Conservation (phyloP, 2,888 invertebrate genomes). For the Gastrophysa polygoni region DNA sequence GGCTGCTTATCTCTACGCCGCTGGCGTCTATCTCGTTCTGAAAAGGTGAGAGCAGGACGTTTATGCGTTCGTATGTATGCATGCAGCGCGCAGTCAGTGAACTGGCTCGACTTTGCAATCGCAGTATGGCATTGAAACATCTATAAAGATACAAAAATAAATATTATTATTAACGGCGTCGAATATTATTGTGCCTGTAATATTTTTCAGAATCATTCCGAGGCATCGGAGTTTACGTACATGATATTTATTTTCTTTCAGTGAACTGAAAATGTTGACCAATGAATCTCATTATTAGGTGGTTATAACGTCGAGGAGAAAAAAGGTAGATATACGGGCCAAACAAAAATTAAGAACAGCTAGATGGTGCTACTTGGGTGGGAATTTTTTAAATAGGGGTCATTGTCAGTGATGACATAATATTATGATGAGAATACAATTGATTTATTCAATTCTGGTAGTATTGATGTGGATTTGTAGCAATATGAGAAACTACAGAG, state of each 20-base stretch:
- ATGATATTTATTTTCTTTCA: background rate
- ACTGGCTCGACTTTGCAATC: slow-evolving; percentile 37
- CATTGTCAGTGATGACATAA: no score
- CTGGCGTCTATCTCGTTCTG: background rate
- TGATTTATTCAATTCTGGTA: no score
- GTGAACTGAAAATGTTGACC: no score
- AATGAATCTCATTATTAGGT: no score
- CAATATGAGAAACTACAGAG: no score
- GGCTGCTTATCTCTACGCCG: background rate
- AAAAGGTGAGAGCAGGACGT: slow-evolving; percentile 1
- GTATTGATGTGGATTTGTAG: no score
- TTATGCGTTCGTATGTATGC: background rate
- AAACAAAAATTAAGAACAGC: no score
- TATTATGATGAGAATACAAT: no score
- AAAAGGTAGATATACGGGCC: no score
- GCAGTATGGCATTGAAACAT: slow-evolving; percentile 35
- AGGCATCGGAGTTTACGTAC: background rate
- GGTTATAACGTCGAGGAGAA: no score
- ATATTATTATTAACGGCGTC: slow-evolving; percentile 32
- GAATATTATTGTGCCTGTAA: slow-evolving; percentile 23
- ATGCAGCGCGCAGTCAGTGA: slow-evolving; percentile 30
- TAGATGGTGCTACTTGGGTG: no score
- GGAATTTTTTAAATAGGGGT: no score
- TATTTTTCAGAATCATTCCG: slow-evolving; percentile 18
- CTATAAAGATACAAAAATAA: slow-evolving; percentile 38